A percentile compares a stretch with the other conserved stretches of the same genome.
phyloP scores from a whole-genome alignment of 1,140 invertebrate genomes.

The Hylaeus anthracinus region DNA sequence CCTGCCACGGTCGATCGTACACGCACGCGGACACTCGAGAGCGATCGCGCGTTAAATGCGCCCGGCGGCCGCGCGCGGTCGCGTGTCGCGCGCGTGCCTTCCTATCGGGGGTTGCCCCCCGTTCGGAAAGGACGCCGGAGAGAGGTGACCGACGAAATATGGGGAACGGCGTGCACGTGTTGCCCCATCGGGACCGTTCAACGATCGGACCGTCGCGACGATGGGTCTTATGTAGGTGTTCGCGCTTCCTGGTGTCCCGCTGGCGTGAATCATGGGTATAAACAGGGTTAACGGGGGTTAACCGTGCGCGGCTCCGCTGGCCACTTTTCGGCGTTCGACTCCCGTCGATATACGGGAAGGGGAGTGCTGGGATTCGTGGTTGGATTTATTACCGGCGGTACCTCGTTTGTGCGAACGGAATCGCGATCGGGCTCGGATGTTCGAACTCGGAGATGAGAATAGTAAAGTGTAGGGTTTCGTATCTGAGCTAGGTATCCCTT shows the following conservation, averaged over 20 bases:
- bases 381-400: neutral
- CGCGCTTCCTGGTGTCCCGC: conserved; percentile 3
- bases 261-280: conserved; percentile 53
- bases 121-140: conserved; percentile 17
- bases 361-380: too few species aligned
- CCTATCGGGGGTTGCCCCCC: conserved; percentile 9
- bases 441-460: too few species aligned
- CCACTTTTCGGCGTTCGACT: conserved; percentile 51
- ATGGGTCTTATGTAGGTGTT: neutral
- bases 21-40: conserved; percentile 74
- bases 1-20: neutral
- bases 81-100: conserved; percentile 78
- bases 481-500: too few species aligned
- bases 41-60: conserved; percentile 81
- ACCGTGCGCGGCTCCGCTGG: conserved; percentile 26
- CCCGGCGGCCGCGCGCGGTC: conserved; percentile 74
- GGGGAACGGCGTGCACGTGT: neutral
- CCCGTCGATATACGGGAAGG: conserved; percentile 10
- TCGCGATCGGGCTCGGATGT: too few species aligned
- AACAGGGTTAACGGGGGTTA: conserved; percentile 35
- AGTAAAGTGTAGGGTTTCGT: too few species aligned
- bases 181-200: neutral
- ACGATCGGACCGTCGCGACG: neutral
- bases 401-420: too few species aligned
- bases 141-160: conserved; percentile 10